phyloP scores from a whole-genome alignment of 2,888 invertebrate species.

The Sericinus montela region DNA sequence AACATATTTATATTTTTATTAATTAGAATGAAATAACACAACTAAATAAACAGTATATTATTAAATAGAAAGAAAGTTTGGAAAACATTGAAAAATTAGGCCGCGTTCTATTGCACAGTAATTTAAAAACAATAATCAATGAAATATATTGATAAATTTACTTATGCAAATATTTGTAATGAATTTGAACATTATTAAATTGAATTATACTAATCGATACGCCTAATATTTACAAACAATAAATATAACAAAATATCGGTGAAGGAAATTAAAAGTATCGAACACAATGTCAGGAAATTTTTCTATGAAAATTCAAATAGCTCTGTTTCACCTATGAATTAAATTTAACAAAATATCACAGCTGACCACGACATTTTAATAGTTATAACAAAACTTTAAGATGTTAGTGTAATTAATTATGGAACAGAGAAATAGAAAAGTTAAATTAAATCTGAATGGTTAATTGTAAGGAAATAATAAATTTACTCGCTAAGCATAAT shows the following conservation, averaged over 20 bases:
- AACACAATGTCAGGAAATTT: conserved; percentile 40
- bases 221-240: conserved; percentile 74
- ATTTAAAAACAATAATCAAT: conserved; percentile 36
- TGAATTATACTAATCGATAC: conserved; percentile 47
- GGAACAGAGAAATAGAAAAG: conserved; percentile 27
- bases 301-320: conserved; percentile 51
- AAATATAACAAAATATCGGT: conserved; percentile 71
- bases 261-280: conserved; percentile 43
- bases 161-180: conserved; percentile 30
- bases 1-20: conserved; percentile 71
- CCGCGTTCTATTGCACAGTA: conserved; percentile 72
- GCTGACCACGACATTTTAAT: conserved; percentile 73
- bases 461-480: conserved; percentile 34
- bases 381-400: conserved; percentile 49
- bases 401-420: conserved; percentile 32
- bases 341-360: conserved; percentile 79
- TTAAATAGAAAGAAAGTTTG: conserved; percentile 45
- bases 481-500: conserved; percentile 54
- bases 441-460: conserved; percentile 10
- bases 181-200: conserved; percentile 54
- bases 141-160: conserved; percentile 17
- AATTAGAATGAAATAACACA: conserved; percentile 73
- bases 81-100: conserved; percentile 44
- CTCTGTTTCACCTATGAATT: conserved; percentile 64
- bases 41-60: conserved; percentile 65